Percentiles rank a stretch among this genome's conserved stretches.
Conservation (phyloP, 2,797 vertebrate genomes). For the Tympanoctomys barrerae region DNA sequence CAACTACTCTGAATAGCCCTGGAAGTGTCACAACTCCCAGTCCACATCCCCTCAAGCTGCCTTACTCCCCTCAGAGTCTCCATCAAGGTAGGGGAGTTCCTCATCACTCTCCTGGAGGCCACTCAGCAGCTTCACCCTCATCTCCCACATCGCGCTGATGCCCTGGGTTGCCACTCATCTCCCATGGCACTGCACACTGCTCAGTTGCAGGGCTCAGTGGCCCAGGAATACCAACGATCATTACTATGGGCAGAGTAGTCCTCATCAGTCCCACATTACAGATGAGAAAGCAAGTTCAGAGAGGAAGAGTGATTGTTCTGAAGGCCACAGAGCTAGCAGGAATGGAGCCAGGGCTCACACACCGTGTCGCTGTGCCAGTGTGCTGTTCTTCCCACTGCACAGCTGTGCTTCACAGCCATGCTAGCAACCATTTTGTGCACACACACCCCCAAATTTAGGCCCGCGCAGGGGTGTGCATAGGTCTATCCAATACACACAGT, state of each 20-base stretch:
- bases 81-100: neutral
- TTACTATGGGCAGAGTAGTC: neutral
- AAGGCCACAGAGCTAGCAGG: neutral
- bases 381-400: neutral
- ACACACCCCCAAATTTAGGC: neutral
- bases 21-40: too few species aligned
- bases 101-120: neutral
- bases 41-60: neutral
- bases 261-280: neutral
- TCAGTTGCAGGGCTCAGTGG: fast-evolving
- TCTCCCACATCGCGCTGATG: neutral
- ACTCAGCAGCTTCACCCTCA: neutral
- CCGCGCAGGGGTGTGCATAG: neutral
- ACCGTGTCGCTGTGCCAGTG: neutral
- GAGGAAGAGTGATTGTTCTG: neutral
- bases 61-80: neutral
- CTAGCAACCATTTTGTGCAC: neutral
- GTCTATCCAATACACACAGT: neutral
- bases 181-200: neutral
- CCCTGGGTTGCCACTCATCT: neutral
- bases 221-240: neutral
- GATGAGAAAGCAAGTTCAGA: neutral
- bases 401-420: neutral
- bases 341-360: neutral
- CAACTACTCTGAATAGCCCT: neutral